Percentiles rank a stretch among this genome's conserved stretches.
Evolutionary conservation across 2,113 vertebrate genomes (phyloP).

Genomic region (Diphyllodes magnificus): DNA sequence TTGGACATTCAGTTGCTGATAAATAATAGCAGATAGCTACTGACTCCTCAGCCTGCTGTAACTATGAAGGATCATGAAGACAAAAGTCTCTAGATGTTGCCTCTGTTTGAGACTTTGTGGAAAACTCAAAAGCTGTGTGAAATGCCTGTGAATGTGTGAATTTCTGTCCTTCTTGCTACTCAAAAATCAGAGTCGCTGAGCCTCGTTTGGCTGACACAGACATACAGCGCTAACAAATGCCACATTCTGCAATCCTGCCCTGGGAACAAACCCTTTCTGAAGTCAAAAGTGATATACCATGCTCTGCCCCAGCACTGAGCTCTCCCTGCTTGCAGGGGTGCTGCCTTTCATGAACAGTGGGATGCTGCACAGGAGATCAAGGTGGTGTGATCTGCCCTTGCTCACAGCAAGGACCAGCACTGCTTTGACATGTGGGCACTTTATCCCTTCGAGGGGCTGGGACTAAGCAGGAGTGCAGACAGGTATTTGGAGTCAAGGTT

Average conservation of each 20-base stretch:
- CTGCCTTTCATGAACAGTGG: accelerated
- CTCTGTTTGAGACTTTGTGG: neutral
- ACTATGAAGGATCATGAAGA: neutral
- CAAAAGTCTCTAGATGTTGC: neutral
- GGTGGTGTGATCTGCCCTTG: neutral
- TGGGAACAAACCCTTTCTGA: neutral
- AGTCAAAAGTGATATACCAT: accelerated
- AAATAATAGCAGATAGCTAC: neutral
- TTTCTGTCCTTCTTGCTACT: neutral
- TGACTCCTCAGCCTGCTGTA: neutral
- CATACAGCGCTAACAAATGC: neutral
- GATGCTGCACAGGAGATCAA: neutral
- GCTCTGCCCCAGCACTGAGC: accelerated
- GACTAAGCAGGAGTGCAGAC: neutral
- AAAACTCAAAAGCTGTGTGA: neutral
- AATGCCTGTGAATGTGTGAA: neutral
- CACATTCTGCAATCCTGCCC: accelerated
- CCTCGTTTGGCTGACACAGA: neutral
- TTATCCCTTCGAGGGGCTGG: neutral
- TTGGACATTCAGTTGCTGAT: neutral
- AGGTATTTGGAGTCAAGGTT: neutral
- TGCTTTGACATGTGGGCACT: neutral
- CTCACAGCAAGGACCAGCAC: accelerated
- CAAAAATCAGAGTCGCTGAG: neutral
- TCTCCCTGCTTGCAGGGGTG: neutral